Base-by-base conservation (phyloP, 1,140 invertebrate species). In the Schlechtendalia chinensis region DNA sequence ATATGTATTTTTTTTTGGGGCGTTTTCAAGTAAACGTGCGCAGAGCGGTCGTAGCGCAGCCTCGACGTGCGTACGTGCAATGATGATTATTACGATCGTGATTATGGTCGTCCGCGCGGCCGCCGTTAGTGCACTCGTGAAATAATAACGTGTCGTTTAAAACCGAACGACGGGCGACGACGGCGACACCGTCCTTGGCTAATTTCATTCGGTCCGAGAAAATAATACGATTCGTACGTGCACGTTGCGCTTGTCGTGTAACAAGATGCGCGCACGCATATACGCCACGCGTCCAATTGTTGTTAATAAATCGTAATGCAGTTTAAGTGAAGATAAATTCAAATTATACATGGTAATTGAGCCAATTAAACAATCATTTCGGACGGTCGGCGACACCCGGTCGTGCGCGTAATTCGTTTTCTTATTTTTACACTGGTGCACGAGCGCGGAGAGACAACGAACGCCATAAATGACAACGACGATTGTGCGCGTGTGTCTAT, bases 311-410 rank as follows among this genome's bases (percentile, higher is more conserved):
- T 79, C 75, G 58, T 79, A 79, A 79, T 79, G 56, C 75, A 79
- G 75, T 79, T 79, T 79, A 79, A 79, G 75, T 79, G 75, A 79
- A 79, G 54, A 79, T 79, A 79, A 79, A 79, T 79, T 79, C 75
- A 79, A 79, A 79, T 79, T 79, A 79, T 79, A 79, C 75, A 63
- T 79, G 75, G 75, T 79, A 79, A 79, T 79, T 79, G 75, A 79
- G 75, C 75, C 75, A 79, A 79, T 79, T 79, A 79, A 79, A 79
- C 75, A 79, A 79, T 79, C 75, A 79, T 63, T 79, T 79, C 45
- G 39, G 19, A 79, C 47, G 39, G 75, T 58, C 39, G 75, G 75
- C 24, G 56, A 61, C 14, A 63, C 12, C 12, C 45, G 24, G 1
- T 19, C 75, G 17, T 12, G 24, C 54, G 22, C 75, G 39, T 58